Evolutionary conservation across 2,113 vertebrate species (phyloP).

Genomic region (Chiloscyllium plagiosum): DNA sequence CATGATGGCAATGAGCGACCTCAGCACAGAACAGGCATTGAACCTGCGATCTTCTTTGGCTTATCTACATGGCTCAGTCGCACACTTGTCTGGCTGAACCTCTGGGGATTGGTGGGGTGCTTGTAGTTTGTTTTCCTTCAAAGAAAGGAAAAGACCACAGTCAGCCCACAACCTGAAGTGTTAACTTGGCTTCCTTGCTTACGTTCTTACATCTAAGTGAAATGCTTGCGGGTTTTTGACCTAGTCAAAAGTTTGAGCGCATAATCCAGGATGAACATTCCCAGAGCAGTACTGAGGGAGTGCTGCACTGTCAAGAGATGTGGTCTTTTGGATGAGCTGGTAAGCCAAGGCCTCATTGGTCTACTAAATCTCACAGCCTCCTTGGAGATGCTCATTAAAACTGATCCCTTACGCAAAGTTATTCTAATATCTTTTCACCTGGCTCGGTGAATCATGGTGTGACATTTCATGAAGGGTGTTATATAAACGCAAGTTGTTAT

Average conservation of each 20-base stretch:
- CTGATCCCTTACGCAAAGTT: neutral
- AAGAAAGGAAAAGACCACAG: neutral
- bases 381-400: neutral
- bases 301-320: neutral
- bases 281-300: neutral
- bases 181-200: neutral
- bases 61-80: neutral
- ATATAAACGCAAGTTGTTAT: neutral
- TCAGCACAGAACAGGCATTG: neutral
- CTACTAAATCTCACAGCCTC: neutral
- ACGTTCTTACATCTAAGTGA: neutral
- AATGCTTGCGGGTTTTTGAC: neutral
- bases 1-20: neutral
- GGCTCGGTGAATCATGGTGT: neutral
- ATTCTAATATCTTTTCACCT: neutral
- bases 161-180: neutral
- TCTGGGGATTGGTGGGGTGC: neutral
- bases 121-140: neutral
- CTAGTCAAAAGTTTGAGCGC: neutral
- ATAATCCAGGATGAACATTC: neutral
- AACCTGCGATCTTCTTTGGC: neutral
- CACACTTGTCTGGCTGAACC: neutral
- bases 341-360: neutral
- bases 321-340: neutral
- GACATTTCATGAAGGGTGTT: neutral